Evolutionary conservation across 1,140 invertebrate species (phyloP).

Genomic region (Drosophila bipectinata): DNA sequence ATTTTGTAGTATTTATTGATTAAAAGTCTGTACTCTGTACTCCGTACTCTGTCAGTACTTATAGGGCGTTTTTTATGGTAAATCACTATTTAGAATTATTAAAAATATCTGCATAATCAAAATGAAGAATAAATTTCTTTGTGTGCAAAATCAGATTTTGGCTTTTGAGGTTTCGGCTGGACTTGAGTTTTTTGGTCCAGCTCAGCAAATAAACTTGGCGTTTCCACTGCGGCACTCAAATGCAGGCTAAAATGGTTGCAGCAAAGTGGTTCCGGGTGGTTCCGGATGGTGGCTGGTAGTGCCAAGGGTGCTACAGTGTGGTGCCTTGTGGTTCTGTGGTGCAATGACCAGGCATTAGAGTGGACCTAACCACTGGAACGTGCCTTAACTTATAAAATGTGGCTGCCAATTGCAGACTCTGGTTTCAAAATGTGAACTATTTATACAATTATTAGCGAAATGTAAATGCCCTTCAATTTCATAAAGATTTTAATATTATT

Average conservation of each 20-base stretch:
- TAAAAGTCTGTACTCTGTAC: no score
- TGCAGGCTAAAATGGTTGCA: conserved; percentile 37
- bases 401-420: conserved; percentile 58
- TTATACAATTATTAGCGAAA: conserved; percentile 6
- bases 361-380: conserved; percentile 72
- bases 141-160: not conserved
- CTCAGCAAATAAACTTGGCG: conserved; percentile 73
- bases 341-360: conserved; percentile 19
- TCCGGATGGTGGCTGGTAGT: not conserved
- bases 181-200: conserved; percentile 32
- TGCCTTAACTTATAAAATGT: conserved; percentile 77
- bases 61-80: no score
- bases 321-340: conserved; percentile 2
- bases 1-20: no score
- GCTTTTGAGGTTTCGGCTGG: conserved; percentile 12
- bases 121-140: not conserved
- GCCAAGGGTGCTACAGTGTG: not conserved
- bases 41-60: no score
- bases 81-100: no score
- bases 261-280: conserved; percentile 1
- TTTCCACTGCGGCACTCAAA: conserved; percentile 71
- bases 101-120: no score
- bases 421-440: conserved; percentile 2
- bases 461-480: conserved; percentile 7
- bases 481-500: not conserved